Conservation (phyloP, 2,797 vertebrate genomes). For the Carcharodon carcharias region DNA sequence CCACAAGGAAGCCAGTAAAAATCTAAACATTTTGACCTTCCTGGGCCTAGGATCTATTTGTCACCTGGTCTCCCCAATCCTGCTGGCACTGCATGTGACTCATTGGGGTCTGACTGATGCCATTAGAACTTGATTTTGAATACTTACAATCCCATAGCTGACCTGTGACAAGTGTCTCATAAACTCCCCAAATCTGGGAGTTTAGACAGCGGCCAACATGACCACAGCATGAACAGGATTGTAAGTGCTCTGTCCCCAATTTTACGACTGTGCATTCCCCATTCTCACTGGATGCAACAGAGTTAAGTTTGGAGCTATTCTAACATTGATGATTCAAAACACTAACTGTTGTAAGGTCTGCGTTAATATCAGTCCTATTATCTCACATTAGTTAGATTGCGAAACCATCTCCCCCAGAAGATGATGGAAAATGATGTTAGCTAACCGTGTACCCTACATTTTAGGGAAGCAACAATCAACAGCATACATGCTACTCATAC, state of each 20-base stretch:
- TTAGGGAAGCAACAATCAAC: background rate
- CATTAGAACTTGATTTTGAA: background rate
- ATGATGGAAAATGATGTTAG: background rate
- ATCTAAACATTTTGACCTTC: background rate
- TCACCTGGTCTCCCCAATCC: background rate
- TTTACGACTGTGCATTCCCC: background rate
- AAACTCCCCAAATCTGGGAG: background rate
- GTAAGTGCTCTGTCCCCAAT: background rate
- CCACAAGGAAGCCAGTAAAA: background rate
- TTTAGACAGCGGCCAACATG: background rate
- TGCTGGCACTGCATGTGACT: background rate
- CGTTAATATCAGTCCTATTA: background rate
- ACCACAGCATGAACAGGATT: background rate
- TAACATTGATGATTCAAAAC: background rate
- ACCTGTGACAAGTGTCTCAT: background rate
- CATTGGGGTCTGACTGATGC: background rate
- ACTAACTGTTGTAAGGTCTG: background rate
- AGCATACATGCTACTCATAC: background rate
- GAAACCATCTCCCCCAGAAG: background rate
- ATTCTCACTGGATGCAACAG: background rate
- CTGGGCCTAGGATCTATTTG: background rate
- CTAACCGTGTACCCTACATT: background rate
- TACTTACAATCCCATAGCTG: background rate
- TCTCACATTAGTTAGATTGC: background rate
- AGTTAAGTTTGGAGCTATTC: background rate